Conservation (phyloP, 2,113 vertebrate species). For the Mormyrus iriodes region DNA sequence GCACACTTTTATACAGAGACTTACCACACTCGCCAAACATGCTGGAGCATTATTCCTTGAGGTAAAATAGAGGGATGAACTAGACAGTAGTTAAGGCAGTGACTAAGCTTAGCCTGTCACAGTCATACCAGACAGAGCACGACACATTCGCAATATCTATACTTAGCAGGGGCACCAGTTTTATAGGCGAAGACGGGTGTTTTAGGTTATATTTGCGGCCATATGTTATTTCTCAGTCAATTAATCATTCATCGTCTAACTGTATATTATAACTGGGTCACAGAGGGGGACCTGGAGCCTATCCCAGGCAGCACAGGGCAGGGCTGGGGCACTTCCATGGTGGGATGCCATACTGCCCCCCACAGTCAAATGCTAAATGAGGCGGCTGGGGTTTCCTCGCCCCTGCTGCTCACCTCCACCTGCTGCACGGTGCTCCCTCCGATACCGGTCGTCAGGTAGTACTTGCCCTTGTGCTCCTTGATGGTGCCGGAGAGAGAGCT, state of each 20-base stretch:
- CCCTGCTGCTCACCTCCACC: slow-evolving; percentile 64
- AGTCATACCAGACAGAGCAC: background rate
- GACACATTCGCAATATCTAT: background rate
- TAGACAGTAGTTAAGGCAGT: background rate
- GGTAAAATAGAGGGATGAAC: background rate
- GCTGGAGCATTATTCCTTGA: background rate
- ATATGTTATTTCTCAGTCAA: background rate
- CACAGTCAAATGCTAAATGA: background rate
- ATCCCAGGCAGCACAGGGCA: background rate
- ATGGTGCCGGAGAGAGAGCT: slow-evolving; percentile 57
- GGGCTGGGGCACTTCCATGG: background rate
- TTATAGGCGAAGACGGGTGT: background rate
- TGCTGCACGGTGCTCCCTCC: slow-evolving; percentile 69
- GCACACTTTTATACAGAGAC: background rate
- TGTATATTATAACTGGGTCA: background rate
- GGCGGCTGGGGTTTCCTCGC: background rate
- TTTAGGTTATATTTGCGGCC: background rate
- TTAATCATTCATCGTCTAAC: background rate
- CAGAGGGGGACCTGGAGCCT: background rate
- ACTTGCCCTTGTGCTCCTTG: slow-evolving; percentile 67
- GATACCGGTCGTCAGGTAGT: slow-evolving; percentile 63
- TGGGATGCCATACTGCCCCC: background rate
- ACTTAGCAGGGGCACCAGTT: background rate
- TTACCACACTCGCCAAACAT: background rate
- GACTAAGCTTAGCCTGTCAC: background rate